These are phyloP conservation scores for Euspilapteryx auroguttella DNA, from an alignment of 2,888 invertebrate genomes.

Conservation along the genomic window DNA sequence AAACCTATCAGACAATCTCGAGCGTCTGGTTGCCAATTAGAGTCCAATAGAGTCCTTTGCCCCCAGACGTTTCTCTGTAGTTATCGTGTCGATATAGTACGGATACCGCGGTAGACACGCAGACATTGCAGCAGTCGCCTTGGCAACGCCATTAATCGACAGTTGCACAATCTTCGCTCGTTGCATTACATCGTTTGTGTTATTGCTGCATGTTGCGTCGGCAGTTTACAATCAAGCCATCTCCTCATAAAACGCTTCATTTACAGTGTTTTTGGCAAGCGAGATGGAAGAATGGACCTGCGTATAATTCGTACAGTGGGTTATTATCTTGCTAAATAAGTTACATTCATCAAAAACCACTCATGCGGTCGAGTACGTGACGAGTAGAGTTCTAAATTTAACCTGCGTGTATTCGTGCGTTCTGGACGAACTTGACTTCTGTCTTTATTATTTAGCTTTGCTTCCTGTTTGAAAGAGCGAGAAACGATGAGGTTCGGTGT, in stretches of 20 bases:
- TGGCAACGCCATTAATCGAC: constrained; percentile 28
- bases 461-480: constrained; percentile 16
- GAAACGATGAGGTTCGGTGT: constrained; percentile 31
- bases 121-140: constrained; percentile 22
- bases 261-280: not conserved
- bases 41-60: constrained; percentile 35
- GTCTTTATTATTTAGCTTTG: constrained; percentile 13
- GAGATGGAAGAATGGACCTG: not conserved
- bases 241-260: too few relatives aligned
- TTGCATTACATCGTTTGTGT: not conserved
- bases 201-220: too few relatives aligned
- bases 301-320: too few relatives aligned
- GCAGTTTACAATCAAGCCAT: too few relatives aligned
- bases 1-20: constrained; percentile 17
- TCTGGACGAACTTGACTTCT: constrained; percentile 13
- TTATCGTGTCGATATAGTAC: not conserved
- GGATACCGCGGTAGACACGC: constrained; percentile 14
- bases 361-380: too few relatives aligned
- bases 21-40: constrained; percentile 45
- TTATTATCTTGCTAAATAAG: too few relatives aligned
- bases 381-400: constrained; percentile 26
- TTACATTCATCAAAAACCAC: too few relatives aligned
- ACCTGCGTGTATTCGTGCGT: constrained; percentile 14
- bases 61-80: constrained; percentile 23
- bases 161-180: constrained; percentile 22